Evolutionary conservation across 2,888 invertebrate genomes (phyloP), one percentile per base, ranked within the genome.

Genomic region (Campopleginae sp.): DNA sequence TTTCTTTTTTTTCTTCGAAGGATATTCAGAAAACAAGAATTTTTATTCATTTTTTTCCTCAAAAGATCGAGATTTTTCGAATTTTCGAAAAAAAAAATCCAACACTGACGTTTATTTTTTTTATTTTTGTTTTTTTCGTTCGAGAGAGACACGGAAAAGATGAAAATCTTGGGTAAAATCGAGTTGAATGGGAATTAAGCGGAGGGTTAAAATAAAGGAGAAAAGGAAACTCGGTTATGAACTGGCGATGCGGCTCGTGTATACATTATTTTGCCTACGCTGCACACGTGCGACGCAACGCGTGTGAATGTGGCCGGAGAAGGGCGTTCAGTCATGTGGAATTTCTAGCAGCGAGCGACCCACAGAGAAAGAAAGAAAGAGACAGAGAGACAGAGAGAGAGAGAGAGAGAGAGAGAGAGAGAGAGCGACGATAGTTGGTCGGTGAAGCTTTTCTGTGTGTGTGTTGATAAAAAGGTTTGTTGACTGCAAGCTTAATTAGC

Each of bases 111-210:
- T 33, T 33, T 33, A 3, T 33, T 33, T 33, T 33, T 3, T 33
- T 33, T 5, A n/a, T n/a, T 51, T 51, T n/a, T n/a, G n/a, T 7
- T n/a, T n/a, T n/a, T n/a, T n/a, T n/a, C 7, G 5, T 17, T 17
- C 14, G 23, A 14, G 44, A 71, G 14, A 70, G 19, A 33, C 12
- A 46, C 6, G 33, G 23, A 48, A 27, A 2, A 66, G 31, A 8
- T 6, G n/a, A 14, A 54, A 63, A 78, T 27, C 12, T 58, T n/a
- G 7, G 54, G 27, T 12, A 63, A 63, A 71, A 86, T 82, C 80
- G 85, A 87, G 87, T 84, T 87, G 78, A 90, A 87, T 87, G 86
- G 86, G 87, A 88, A 89, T 90, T 88, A 90, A 86, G 84, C 84
- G 63, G 84, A 48, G 85, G 72, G 80, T 80, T 48, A 82, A 83